A percentile compares a stretch with the other conserved stretches of the same genome.
phyloP scores from a whole-genome alignment of 2,797 vertebrate genomes.

The Centropyge bicolor region DNA sequence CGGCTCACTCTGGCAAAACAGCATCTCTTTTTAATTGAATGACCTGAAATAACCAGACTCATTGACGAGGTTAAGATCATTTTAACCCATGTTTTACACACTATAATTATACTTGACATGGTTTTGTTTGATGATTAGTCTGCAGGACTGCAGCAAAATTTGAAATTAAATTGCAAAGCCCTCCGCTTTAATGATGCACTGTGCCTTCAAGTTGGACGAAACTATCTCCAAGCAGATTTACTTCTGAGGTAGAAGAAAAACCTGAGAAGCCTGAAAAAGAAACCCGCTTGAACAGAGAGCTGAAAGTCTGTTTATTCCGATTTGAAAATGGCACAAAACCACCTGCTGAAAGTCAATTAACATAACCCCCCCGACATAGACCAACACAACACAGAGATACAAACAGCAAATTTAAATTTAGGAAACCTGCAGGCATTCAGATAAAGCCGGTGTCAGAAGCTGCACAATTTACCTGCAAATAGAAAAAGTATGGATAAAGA shows the following conservation, averaged over 20 bases:
- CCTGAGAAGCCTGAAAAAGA: slow-evolving; percentile 57
- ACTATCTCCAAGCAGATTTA: slow-evolving; percentile 71
- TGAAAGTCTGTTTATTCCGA: slow-evolving; percentile 70
- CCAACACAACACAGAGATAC: slow-evolving; percentile 80
- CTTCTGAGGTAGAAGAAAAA: slow-evolving; percentile 62
- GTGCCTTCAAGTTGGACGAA: slow-evolving; percentile 72
- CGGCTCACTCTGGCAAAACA: slow-evolving; percentile 58
- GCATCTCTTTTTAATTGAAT: slow-evolving; percentile 66
- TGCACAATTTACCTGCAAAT: slow-evolving; percentile 84
- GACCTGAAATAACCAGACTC: slow-evolving; percentile 66
- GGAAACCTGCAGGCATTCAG: slow-evolving; percentile 85
- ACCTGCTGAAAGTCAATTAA: slow-evolving; percentile 88
- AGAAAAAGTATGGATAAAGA: slow-evolving; percentile 80
- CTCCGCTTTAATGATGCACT: slow-evolving; percentile 66
- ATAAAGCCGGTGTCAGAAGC: slow-evolving; percentile 84
- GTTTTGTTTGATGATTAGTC: slow-evolving; percentile 78
- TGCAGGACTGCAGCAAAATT: slow-evolving; percentile 56
- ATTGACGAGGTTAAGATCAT: slow-evolving; percentile 66
- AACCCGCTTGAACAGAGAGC: slow-evolving; percentile 56
- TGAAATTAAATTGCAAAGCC: slow-evolving; percentile 67
- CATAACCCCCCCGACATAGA: slow-evolving; percentile 84
- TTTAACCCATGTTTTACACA: slow-evolving; percentile 73
- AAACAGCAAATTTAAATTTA: slow-evolving; percentile 85
- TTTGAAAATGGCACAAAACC: slow-evolving; percentile 78
- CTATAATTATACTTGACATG: slow-evolving; percentile 72